Conservation (phyloP, 2,113 vertebrate genomes). For the Tupaia tana region DNA sequence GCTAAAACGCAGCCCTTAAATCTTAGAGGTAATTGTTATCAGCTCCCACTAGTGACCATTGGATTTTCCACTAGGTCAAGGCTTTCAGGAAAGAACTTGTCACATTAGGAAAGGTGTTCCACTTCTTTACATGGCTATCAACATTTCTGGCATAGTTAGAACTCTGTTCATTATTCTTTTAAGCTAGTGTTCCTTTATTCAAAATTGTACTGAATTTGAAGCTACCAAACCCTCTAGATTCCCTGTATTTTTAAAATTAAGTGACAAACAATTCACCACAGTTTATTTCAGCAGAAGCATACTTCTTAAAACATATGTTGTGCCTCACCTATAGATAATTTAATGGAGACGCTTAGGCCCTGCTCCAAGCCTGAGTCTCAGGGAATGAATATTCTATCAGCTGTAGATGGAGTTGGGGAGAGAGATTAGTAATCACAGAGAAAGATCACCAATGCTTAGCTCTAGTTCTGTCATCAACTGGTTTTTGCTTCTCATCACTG, state of each 20-base stretch:
- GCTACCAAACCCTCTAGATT: not conserved
- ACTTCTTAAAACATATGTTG: slow-evolving; percentile 12
- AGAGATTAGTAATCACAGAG: not conserved
- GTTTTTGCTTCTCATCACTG: slow-evolving; percentile 19
- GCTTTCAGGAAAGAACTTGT: not conserved
- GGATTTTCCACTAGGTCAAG: slow-evolving; percentile 21
- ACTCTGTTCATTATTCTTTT: slow-evolving; percentile 10
- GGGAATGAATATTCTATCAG: not conserved
- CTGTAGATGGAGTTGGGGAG: not conserved
- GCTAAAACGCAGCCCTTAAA: not conserved
- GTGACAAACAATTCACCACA: not conserved
- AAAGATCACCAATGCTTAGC: not conserved
- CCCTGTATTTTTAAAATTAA: slow-evolving; percentile 22
- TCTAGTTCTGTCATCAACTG: not conserved
- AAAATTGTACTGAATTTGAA: slow-evolving; percentile 15
- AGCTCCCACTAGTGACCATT: not conserved
- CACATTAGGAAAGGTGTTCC: not conserved
- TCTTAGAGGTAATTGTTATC: slow-evolving; percentile 7
- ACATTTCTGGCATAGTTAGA: not conserved
- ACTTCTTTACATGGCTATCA: not conserved
- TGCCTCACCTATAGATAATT: not conserved
- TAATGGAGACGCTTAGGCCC: not conserved
- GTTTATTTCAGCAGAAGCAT: slow-evolving; percentile 10
- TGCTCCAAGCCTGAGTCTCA: not conserved
- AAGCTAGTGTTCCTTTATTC: not conserved